Percentiles rank a stretch among this genome's conserved stretches.
Evolutionary conservation across 2,113 vertebrate genomes (phyloP).

Genomic region (Oreochromis aureus): DNA sequence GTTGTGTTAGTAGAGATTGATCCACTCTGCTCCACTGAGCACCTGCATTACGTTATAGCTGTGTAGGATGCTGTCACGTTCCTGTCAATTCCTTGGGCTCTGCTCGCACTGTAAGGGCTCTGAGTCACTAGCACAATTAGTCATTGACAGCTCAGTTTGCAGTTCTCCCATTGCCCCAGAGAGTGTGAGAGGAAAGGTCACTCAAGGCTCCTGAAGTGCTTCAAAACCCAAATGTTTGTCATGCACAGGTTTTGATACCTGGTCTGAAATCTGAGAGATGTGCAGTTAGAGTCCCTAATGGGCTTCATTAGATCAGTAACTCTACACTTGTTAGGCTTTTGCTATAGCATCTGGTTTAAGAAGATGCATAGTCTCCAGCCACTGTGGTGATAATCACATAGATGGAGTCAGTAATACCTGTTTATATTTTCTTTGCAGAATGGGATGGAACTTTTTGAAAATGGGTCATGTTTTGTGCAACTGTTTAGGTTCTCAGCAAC

Average conservation of each 20-base stretch:
- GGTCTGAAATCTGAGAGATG: background rate
- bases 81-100: background rate
- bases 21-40: constrained; percentile 28
- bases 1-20: constrained; percentile 47
- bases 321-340: background rate
- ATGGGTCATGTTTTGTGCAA: background rate
- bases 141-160: constrained; percentile 38
- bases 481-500: background rate
- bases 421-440: background rate
- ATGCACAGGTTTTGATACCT: background rate
- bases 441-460: background rate
- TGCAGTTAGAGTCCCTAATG: background rate
- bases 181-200: constrained; percentile 43
- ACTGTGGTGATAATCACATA: background rate
- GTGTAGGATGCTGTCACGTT: background rate
- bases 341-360: background rate
- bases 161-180: constrained; percentile 8
- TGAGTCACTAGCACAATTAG: constrained; percentile 12
- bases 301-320: background rate
- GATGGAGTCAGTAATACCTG: background rate
- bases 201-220: background rate
- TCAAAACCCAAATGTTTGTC: background rate
- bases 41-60: constrained; percentile 13
- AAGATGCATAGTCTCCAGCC: background rate
- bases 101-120: background rate